These are phyloP conservation scores for Busseola fusca DNA, from an alignment of 2,888 invertebrate genomes.

Conservation along the genomic window DNA sequence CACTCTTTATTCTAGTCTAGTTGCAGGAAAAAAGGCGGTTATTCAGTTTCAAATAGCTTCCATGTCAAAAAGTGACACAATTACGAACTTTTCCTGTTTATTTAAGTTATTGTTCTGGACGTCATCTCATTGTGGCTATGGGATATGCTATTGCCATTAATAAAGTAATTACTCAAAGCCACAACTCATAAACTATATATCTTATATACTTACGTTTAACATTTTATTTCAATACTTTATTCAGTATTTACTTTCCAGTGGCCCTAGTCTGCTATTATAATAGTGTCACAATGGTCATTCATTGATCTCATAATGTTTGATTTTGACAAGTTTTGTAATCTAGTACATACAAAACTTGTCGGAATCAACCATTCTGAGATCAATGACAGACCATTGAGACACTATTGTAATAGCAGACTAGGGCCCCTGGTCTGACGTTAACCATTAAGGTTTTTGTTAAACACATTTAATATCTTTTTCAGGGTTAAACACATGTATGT, in stretches of 20 bases:
- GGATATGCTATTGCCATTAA: background rate
- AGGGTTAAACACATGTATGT: background rate
- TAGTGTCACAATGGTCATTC: no score
- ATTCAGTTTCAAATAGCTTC: constrained; percentile 2
- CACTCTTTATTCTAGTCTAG: background rate
- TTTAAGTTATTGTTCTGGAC: background rate
- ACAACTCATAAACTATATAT: background rate
- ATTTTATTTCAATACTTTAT: background rate
- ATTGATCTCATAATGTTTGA: no score
- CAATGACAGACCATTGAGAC: no score
- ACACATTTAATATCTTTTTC: background rate
- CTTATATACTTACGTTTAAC: no score
- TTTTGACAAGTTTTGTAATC: no score
- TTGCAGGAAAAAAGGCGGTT: background rate
- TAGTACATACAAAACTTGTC: no score
- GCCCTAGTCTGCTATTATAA: no score
- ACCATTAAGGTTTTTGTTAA: background rate
- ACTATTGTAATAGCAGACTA: no score
- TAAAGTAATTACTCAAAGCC: background rate
- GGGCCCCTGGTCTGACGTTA: background rate
- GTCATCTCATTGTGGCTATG: background rate
- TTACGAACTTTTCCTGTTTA: constrained; percentile 7
- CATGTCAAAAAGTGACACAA: background rate
- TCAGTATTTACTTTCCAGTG: no score
- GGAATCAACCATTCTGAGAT: no score